A percentile compares a stretch with the other conserved stretches of the same genome.
Conservation (phyloP, 2,888 invertebrate species). For the Nematopogon swammerdamellus region DNA sequence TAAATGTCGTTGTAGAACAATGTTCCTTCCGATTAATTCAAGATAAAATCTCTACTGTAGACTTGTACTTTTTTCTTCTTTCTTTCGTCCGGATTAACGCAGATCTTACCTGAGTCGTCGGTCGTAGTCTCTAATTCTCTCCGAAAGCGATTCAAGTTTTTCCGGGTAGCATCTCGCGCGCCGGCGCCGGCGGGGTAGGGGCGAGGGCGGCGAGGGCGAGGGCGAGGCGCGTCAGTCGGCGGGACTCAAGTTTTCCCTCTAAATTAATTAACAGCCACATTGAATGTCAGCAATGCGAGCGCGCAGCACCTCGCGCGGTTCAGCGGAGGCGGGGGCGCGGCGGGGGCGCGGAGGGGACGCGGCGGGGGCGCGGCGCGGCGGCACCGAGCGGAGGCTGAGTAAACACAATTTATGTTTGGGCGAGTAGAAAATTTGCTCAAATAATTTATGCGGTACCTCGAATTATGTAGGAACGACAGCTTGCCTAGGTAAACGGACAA, state of each 20-base stretch:
- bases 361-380: too few relatives aligned
- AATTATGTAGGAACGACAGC: background rate
- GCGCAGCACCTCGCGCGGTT: background rate
- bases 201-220: background rate
- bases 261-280: background rate
- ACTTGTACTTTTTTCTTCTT: too few relatives aligned
- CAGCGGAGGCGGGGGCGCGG: background rate
- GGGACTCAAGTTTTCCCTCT: background rate
- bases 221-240: background rate
- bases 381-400: background rate
- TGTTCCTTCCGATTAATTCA: too few relatives aligned
- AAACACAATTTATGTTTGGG: background rate
- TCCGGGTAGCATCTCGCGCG: background rate
- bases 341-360: too few relatives aligned
- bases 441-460: background rate
- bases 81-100: background rate
- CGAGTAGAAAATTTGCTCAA: background rate
- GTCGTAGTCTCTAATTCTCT: background rate
- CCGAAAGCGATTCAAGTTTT: too few relatives aligned
- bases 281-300: background rate
- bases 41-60: too few relatives aligned
- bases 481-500: background rate
- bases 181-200: too few relatives aligned
- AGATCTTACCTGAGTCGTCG: background rate
- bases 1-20: too few relatives aligned